These are phyloP conservation scores for Acrobasis repandana DNA, from an alignment of 2,888 invertebrate genomes.

Conservation along the genomic window DNA sequence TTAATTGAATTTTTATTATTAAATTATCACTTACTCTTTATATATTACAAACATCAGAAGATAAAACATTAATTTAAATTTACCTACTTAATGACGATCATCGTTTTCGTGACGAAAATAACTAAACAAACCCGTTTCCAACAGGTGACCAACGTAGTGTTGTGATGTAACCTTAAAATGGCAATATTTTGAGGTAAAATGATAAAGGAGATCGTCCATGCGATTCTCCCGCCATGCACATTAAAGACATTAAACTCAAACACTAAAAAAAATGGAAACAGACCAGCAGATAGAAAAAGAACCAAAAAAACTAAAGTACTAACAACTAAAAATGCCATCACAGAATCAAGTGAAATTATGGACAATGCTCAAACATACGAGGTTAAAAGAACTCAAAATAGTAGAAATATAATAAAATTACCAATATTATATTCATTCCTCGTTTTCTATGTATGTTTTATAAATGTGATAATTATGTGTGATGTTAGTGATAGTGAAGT, in stretches of 20 bases:
- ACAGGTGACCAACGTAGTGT: conserved; percentile 41
- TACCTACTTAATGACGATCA: conserved; percentile 34
- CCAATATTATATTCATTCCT: conserved; percentile 62
- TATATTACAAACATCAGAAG: not conserved
- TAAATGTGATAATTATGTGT: conserved; percentile 78
- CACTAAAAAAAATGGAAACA: conserved; percentile 53
- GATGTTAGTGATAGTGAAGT: conserved; percentile 73
- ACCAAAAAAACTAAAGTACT: conserved; percentile 29
- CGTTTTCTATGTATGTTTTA: conserved; percentile 66
- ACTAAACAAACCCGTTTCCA: conserved; percentile 25
- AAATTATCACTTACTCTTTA: no score
- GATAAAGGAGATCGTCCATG: conserved; percentile 71
- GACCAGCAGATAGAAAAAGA: conserved; percentile 38
- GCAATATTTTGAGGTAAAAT: conserved; percentile 66
- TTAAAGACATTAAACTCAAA: conserved; percentile 51
- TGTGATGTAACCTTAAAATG: conserved; percentile 61
- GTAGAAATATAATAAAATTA: conserved; percentile 38
- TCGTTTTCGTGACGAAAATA: conserved; percentile 33
- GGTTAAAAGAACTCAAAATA: conserved; percentile 56
- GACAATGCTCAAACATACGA: conserved; percentile 73
- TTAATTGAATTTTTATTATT: no score
- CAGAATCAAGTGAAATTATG: conserved; percentile 53
- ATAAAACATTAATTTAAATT: not conserved
- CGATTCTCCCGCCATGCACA: conserved; percentile 64
- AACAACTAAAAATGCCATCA: conserved; percentile 38